phyloP scores from a whole-genome alignment of 2,797 vertebrate genomes.

The Acestrorhynchus altus region DNA sequence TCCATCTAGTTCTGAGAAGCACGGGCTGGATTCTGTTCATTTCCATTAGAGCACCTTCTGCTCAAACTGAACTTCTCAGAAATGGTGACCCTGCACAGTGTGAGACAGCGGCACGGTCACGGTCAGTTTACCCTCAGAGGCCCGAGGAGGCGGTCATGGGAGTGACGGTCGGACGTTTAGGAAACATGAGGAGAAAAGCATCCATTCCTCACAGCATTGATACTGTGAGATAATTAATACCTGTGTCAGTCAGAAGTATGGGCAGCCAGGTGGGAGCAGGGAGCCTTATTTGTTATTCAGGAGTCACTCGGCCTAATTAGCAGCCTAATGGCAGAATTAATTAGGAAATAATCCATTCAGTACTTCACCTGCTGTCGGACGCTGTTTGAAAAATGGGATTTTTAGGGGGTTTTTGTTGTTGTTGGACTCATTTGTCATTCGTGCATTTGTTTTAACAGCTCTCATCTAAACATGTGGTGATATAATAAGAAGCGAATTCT shows the following conservation, averaged over 20 bases:
- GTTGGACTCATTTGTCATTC: conserved; percentile 47
- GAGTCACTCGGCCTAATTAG: conserved; percentile 61
- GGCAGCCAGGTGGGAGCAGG: conserved; percentile 42
- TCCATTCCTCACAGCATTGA: conserved; percentile 26
- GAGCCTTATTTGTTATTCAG: conserved; percentile 54
- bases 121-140: conserved; percentile 12
- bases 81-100: neutral
- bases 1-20: neutral
- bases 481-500: conserved; percentile 40
- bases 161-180: conserved; percentile 5
- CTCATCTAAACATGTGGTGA: conserved; percentile 55
- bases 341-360: conserved; percentile 63
- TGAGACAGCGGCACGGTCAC: conserved; percentile 14
- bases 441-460: conserved; percentile 2
- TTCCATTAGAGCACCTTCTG: conserved; percentile 1
- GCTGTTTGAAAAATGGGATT: conserved; percentile 45
- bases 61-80: conserved; percentile 19
- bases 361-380: conserved; percentile 55
- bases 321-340: conserved; percentile 66
- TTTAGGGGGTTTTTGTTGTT: conserved; percentile 20
- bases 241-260: conserved; percentile 35
- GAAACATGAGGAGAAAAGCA: neutral
- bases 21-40: neutral
- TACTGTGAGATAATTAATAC: conserved; percentile 55
- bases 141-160: conserved; percentile 7